phyloP scores from a whole-genome alignment of 92 coral and sea anemone species.

The Phenganax marumi region DNA sequence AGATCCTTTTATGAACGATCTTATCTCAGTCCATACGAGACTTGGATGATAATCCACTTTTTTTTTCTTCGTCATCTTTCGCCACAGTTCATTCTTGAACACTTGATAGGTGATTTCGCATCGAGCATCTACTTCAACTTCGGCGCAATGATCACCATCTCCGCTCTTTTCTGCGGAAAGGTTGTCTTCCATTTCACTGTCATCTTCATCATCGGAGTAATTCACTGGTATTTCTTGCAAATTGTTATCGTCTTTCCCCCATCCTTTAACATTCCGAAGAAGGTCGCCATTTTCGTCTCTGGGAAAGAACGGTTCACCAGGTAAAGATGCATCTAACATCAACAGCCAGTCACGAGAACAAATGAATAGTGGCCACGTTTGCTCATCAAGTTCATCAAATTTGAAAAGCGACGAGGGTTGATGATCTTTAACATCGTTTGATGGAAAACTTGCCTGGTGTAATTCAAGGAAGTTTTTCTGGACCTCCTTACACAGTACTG shows the following conservation, averaged over 20 bases:
- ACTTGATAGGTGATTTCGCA: constrained; percentile 86
- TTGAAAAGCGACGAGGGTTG: constrained; percentile 62
- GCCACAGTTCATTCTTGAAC: constrained; percentile 83
- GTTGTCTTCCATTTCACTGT: constrained; percentile 47
- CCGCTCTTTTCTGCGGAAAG: constrained; percentile 27
- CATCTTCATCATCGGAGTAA: constrained; percentile 64
- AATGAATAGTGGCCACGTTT: constrained; percentile 87
- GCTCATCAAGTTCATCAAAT: constrained; percentile 68
- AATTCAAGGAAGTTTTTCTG: constrained; percentile 86
- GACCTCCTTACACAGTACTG: constrained; percentile 90
- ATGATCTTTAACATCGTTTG: constrained; percentile 51
- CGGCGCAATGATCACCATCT: constrained; percentile 23
- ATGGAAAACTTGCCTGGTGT: constrained; percentile 74
- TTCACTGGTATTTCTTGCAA: constrained; percentile 68
- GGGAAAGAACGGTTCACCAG: constrained; percentile 69
- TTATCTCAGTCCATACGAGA: constrained; percentile 94
- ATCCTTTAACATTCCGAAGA: constrained; percentile 71
- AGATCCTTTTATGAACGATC: constrained; percentile 94
- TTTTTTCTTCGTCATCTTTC: constrained; percentile 69
- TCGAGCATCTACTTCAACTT: constrained; percentile 58
- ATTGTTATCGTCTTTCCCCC: constrained; percentile 90
- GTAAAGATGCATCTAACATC: constrained; percentile 89
- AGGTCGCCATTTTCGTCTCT: constrained; percentile 76
- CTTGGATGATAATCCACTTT: constrained; percentile 82
- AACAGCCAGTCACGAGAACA: constrained; percentile 81